Conservation (phyloP, 2,888 invertebrate species). For the Cataglyphis altisquamis region DNA sequence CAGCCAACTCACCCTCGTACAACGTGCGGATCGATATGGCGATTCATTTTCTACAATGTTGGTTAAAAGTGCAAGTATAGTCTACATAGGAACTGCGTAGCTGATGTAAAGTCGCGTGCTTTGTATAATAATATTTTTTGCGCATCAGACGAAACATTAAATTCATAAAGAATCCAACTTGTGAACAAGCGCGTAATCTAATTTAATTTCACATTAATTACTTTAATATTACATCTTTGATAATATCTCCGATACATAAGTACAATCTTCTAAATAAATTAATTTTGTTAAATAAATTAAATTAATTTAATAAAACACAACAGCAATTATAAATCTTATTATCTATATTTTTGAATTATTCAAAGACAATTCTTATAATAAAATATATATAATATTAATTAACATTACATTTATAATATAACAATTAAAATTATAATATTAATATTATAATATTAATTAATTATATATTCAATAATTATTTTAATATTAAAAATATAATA, state of each 20-base stretch:
- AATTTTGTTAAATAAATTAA: not conserved
- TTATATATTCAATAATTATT: not conserved
- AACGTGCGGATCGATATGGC: conserved; percentile 41
- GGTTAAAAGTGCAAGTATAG: not conserved
- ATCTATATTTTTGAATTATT: not conserved
- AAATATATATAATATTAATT: not conserved
- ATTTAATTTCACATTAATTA: not conserved
- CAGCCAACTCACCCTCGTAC: conserved; percentile 22
- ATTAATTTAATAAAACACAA: not conserved
- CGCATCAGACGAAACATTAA: not conserved
- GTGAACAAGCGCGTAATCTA: not conserved
- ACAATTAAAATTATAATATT: not conserved
- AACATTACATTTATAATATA: too few species aligned
- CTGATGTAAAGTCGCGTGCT: not conserved
- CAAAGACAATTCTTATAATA: not conserved
- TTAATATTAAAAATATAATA: not conserved
- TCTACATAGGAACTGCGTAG: not conserved
- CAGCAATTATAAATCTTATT: not conserved
- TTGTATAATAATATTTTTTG: not conserved
- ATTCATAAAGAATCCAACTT: not conserved
- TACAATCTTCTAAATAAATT: not conserved
- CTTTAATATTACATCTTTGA: not conserved
- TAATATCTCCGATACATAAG: not conserved
- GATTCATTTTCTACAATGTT: conserved; percentile 35
- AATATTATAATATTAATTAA: not conserved